phyloP scores from a whole-genome alignment of 2,113 vertebrate species.

The Theristicus caerulescens region DNA sequence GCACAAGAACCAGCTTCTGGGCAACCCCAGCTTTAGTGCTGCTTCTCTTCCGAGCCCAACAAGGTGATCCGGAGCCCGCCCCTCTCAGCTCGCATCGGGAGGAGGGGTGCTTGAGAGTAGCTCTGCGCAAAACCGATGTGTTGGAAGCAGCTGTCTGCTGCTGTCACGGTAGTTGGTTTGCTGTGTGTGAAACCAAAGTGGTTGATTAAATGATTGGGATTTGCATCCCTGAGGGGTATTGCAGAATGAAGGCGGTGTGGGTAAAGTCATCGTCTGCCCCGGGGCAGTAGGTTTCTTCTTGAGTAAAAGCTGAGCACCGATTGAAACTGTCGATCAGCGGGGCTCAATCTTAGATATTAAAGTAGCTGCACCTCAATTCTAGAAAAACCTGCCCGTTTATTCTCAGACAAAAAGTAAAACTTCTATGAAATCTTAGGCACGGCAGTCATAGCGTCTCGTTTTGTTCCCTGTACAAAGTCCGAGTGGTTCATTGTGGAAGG shows the following conservation, averaged over 20 bases:
- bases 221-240: neutral
- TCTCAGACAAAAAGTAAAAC: neutral
- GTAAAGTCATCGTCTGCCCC: accelerated
- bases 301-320: neutral
- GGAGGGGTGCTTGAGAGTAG: neutral
- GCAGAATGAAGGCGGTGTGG: neutral
- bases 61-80: neutral
- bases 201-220: neutral
- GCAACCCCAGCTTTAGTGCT: neutral
- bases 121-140: neutral
- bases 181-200: neutral
- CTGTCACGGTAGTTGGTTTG: accelerated
- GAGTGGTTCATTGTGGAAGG: neutral
- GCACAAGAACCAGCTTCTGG: neutral
- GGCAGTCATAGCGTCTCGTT: neutral
- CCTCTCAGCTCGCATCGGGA: accelerated
- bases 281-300: neutral
- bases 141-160: neutral
- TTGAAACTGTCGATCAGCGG: neutral
- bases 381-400: neutral
- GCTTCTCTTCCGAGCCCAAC: neutral
- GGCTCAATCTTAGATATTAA: accelerated
- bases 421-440: neutral
- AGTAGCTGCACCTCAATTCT: neutral
- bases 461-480: neutral